These are phyloP conservation scores for Myxocyprinus asiaticus DNA, from an alignment of 2,113 vertebrate genomes.

Conservation along the genomic window DNA sequence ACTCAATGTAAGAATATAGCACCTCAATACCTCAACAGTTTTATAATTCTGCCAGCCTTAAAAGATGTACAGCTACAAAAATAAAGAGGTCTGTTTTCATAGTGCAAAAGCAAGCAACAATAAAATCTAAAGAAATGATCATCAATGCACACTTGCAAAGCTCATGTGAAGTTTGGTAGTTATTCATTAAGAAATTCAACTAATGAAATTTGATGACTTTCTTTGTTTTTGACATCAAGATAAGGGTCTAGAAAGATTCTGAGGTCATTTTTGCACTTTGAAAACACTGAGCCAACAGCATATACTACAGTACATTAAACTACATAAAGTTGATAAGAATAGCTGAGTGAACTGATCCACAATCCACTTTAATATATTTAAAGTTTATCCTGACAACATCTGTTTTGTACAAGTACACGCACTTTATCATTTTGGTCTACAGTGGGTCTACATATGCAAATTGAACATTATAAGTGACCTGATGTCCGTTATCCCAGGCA, in stretches of 20 bases:
- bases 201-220: background rate
- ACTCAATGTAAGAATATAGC: background rate
- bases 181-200: background rate
- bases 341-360: constrained; percentile 85
- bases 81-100: constrained; percentile 18
- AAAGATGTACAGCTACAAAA: constrained; percentile 10
- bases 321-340: constrained; percentile 48
- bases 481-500: constrained; percentile 96
- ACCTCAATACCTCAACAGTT: background rate
- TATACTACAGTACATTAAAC: constrained; percentile 21
- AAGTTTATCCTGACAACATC: constrained; percentile 32
- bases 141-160: constrained; percentile 16
- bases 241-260: background rate
- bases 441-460: constrained; percentile 86
- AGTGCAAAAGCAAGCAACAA: constrained; percentile 35
- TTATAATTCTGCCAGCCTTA: constrained; percentile 6
- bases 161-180: background rate
- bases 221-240: background rate
- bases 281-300: background rate
- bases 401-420: constrained; percentile 69
- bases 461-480: constrained; percentile 92
- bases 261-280: background rate
- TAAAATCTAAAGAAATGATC: background rate
- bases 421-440: constrained; percentile 23
- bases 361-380: constrained; percentile 73